Evolutionary conservation across 2,113 vertebrate species (phyloP).

Genomic region (Dicerorhinus sumatrensis): DNA sequence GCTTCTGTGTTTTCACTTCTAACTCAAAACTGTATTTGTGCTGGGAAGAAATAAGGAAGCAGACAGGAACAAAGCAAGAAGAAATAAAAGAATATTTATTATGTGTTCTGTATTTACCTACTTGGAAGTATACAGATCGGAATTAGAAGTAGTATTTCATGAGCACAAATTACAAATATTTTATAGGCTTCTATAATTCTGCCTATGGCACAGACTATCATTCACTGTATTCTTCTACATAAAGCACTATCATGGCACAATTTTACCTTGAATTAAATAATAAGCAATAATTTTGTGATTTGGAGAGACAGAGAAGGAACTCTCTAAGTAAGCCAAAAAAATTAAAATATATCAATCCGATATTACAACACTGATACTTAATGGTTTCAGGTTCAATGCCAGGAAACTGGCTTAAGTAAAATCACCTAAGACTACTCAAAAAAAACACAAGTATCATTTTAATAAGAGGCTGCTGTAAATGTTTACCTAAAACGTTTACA

Average conservation of each 20-base stretch:
- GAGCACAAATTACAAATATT: background rate
- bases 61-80: background rate
- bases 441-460: background rate
- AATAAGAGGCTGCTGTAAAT: background rate
- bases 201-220: background rate
- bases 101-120: background rate
- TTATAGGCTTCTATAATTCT: background rate
- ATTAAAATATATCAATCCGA: background rate
- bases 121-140: background rate
- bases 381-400: background rate
- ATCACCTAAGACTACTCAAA: background rate
- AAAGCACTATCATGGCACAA: background rate
- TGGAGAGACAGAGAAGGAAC: background rate
- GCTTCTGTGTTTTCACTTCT: constrained; percentile 16
- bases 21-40: background rate
- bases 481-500: constrained; percentile 25
- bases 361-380: background rate
- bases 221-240: background rate
- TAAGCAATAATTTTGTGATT: background rate
- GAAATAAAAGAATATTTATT: background rate
- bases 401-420: background rate
- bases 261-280: constrained; percentile 20
- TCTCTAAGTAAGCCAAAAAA: background rate
- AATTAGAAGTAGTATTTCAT: background rate
- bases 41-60: background rate